Evolutionary conservation across 2,113 vertebrate genomes (phyloP).

Genomic region (Hydropotes inermis): DNA sequence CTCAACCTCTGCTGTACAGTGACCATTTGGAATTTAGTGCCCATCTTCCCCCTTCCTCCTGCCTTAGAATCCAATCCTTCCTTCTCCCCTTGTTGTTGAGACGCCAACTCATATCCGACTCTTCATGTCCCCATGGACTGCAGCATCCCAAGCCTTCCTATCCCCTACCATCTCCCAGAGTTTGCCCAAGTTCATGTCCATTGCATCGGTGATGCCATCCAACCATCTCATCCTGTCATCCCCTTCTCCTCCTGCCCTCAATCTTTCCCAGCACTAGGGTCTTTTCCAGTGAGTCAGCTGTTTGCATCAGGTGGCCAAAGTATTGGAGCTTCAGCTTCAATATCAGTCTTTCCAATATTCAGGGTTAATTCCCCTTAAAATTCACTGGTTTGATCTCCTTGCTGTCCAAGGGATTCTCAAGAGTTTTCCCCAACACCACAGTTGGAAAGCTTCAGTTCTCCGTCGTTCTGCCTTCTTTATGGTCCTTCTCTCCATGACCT

Average conservation of each 20-base stretch:
- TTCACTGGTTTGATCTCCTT: neutral
- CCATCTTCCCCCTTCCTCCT: neutral
- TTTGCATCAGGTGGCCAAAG: neutral
- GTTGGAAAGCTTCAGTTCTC: neutral
- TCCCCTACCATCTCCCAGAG: neutral
- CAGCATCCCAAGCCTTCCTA: neutral
- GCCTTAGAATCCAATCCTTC: neutral
- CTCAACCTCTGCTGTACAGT: neutral
- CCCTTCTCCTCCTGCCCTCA: neutral
- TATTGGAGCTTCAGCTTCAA: neutral
- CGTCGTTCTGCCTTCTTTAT: neutral
- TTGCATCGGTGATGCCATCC: neutral
- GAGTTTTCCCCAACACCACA: neutral
- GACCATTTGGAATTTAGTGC: neutral
- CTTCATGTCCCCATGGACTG: neutral
- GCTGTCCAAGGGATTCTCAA: neutral
- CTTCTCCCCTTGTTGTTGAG: neutral
- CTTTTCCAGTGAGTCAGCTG: neutral
- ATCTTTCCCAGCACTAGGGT: neutral
- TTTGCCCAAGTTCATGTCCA: neutral
- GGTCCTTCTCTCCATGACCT: neutral
- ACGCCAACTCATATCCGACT: neutral
- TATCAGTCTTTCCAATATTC: neutral
- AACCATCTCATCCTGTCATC: neutral
- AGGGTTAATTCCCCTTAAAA: neutral